phyloP scores from a whole-genome alignment of 2,113 vertebrate species.

The Clarias macrocephalus region DNA sequence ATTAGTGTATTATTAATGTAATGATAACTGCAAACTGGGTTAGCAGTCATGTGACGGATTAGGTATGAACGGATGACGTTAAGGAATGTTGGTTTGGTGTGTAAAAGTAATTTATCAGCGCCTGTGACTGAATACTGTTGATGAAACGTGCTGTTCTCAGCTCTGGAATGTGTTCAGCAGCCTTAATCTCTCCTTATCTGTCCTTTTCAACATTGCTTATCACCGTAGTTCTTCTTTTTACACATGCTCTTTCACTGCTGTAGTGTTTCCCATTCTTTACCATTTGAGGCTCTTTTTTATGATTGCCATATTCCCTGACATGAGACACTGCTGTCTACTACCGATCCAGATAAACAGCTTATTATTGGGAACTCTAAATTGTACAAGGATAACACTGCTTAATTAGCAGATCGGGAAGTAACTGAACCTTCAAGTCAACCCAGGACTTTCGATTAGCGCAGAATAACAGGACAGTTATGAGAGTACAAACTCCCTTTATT shows the following conservation, averaged over 20 bases:
- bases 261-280: neutral
- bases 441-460: too few relatives aligned
- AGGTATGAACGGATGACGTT: neutral
- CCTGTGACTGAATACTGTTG: neutral
- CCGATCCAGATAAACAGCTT: neutral
- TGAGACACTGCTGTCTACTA: neutral
- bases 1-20: neutral
- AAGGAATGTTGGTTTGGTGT: neutral
- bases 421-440: neutral
- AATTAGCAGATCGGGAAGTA: neutral
- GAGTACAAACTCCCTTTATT: too few relatives aligned
- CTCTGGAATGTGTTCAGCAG: neutral
- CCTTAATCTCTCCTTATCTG: neutral
- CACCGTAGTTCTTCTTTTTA: neutral
- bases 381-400: neutral
- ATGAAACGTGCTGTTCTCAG: neutral
- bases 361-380: neutral
- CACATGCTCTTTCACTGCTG: neutral
- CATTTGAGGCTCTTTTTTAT: neutral
- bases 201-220: neutral
- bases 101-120: neutral
- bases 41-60: neutral
- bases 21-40: neutral
- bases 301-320: neutral
- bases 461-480: too few relatives aligned